Conservation (phyloP, 1,140 invertebrate species). For the Ceratina calcarata region DNA sequence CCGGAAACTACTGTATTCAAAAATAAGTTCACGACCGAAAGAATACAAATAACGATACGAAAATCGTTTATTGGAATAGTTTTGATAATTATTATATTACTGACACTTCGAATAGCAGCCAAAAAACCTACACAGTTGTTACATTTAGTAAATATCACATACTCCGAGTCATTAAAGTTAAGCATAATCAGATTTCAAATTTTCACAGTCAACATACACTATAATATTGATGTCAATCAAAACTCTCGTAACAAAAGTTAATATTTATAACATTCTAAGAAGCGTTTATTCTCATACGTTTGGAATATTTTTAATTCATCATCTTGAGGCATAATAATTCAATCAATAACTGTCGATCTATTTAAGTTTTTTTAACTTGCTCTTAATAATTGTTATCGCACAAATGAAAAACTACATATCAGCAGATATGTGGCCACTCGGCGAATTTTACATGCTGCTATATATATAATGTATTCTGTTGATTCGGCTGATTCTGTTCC, state of each 20-base stretch:
- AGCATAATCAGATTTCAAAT: neutral
- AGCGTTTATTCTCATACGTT: too few species aligned
- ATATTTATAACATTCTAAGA: neutral
- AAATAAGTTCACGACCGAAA: constrained; percentile 15
- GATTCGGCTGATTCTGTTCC: constrained; percentile 41
- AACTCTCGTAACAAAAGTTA: neutral
- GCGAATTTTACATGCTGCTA: constrained; percentile 36
- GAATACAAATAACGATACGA: neutral
- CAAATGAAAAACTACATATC: constrained; percentile 13
- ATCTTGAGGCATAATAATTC: neutral
- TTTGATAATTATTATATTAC: neutral
- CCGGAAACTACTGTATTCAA: constrained; percentile 52
- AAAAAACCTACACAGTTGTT: neutral
- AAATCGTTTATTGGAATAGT: neutral
- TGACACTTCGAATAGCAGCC: neutral
- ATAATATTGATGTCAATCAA: constrained; percentile 6
- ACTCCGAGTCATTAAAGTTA: neutral
- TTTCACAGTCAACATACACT: neutral
- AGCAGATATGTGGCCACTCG: constrained; percentile 39
- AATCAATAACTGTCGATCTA: neutral
- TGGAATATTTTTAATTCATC: neutral
- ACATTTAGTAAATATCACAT: neutral
- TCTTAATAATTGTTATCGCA: neutral
- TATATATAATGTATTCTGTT: neutral
- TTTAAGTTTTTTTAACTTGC: too few species aligned